These are phyloP conservation scores for Puffinus mauretanicus DNA, from an alignment of 2,113 vertebrate genomes.

Conservation along the genomic window DNA sequence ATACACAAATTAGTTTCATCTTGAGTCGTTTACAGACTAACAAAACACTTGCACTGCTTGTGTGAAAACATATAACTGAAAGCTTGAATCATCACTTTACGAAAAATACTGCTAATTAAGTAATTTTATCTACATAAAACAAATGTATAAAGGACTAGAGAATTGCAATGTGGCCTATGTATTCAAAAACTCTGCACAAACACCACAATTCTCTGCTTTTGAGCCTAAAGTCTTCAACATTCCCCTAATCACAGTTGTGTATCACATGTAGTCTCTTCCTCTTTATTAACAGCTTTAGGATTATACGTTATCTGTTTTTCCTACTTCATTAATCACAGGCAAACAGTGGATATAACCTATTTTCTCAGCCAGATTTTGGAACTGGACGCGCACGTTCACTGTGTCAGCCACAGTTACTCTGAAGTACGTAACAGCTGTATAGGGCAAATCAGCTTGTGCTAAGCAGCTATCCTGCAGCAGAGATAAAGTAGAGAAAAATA, in stretches of 20 bases:
- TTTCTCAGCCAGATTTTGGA: neutral
- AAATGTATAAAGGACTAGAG: neutral
- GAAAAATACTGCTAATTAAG: neutral
- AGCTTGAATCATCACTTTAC: neutral
- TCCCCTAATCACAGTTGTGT: neutral
- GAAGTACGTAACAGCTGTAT: fast-evolving
- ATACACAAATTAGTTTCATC: neutral
- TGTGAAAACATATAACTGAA: neutral
- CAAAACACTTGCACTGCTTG: neutral
- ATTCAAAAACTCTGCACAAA: neutral
- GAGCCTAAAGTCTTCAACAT: neutral
- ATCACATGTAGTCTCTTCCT: neutral
- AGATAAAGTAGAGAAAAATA: neutral
- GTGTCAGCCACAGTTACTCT: neutral
- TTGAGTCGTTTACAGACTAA: neutral
- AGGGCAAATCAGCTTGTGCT: constrained; percentile 14
- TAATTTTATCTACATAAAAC: neutral
- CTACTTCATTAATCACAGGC: neutral
- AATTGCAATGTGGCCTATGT: neutral
- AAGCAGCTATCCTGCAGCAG: constrained; percentile 4
- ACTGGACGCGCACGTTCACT: neutral
- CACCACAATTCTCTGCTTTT: neutral
- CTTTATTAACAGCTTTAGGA: neutral
- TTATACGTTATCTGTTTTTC: neutral
- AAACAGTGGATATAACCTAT: neutral